These are phyloP conservation scores for Eudasyphora cyanicolor DNA, from an alignment of 2,888 invertebrate genomes.

Conservation along the genomic window DNA sequence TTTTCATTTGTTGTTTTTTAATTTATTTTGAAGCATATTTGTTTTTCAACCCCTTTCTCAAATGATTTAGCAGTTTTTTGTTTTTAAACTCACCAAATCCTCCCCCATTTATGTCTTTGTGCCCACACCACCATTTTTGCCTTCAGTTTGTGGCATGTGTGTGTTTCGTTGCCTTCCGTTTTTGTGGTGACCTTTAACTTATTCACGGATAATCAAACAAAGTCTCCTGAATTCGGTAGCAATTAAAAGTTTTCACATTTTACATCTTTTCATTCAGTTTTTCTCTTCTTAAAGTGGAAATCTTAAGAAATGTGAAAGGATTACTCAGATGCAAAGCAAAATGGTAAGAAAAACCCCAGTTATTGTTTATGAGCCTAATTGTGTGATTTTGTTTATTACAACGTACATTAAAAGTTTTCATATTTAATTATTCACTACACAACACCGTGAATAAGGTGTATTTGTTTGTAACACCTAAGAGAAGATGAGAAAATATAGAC, in stretches of 20 bases:
- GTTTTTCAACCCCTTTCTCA: neutral
- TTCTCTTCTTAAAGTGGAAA: neutral
- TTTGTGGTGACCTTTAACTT: neutral
- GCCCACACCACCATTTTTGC: neutral
- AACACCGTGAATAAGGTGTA: too few species aligned
- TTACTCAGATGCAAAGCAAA: too few species aligned
- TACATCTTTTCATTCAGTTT: slow-evolving; percentile 48
- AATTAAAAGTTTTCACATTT: slow-evolving; percentile 64
- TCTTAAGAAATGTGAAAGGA: neutral
- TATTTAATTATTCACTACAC: too few species aligned
- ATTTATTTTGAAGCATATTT: neutral
- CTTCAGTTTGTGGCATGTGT: neutral
- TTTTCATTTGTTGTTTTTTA: neutral
- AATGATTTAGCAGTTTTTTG: too few species aligned
- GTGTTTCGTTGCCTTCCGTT: neutral
- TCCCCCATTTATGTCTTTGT: neutral
- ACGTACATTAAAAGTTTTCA: too few species aligned
- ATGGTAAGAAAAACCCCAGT: too few species aligned
- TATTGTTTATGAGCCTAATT: too few species aligned
- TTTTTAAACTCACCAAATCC: neutral
- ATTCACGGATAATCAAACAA: neutral
- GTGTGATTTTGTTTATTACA: too few species aligned
- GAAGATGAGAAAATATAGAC: too few species aligned
- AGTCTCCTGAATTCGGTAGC: slow-evolving; percentile 34
- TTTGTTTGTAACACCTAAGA: too few species aligned